phyloP scores from a whole-genome alignment of 2,797 vertebrate species.

The Galago senegalensis region DNA sequence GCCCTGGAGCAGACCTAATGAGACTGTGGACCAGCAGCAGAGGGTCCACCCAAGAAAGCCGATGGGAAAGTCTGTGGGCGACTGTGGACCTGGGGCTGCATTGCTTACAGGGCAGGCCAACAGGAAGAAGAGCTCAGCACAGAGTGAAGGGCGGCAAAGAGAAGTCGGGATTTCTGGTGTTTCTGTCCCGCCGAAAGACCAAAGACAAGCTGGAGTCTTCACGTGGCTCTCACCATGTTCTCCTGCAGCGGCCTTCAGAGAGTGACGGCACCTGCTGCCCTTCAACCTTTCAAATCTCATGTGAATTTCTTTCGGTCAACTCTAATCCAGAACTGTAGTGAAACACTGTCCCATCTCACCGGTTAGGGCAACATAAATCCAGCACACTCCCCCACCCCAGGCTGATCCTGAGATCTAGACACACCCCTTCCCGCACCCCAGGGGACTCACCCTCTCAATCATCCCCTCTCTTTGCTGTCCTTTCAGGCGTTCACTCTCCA shows the following conservation, averaged over 20 bases:
- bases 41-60: not conserved
- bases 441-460: not conserved
- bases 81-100: not conserved
- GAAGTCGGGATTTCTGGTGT: not conserved
- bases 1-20: rapidly evolving
- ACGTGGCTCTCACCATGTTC: too few species aligned
- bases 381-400: not conserved
- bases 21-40: not conserved
- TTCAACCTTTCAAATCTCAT: not conserved
- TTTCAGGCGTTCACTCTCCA: not conserved
- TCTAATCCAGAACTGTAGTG: not conserved
- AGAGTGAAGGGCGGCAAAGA: not conserved
- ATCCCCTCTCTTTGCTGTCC: not conserved
- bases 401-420: not conserved
- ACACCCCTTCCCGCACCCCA: not conserved
- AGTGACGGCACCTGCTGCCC: not conserved
- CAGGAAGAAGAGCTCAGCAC: not conserved
- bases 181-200: not conserved
- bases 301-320: not conserved
- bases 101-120: not conserved
- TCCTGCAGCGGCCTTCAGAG: not conserved
- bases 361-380: not conserved
- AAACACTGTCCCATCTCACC: not conserved
- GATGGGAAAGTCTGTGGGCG: not conserved
- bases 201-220: not conserved